A percentile compares a stretch with the other conserved stretches of the same genome.
Conservation (phyloP, 2,113 vertebrate species). For the Xyrauchen texanus region DNA sequence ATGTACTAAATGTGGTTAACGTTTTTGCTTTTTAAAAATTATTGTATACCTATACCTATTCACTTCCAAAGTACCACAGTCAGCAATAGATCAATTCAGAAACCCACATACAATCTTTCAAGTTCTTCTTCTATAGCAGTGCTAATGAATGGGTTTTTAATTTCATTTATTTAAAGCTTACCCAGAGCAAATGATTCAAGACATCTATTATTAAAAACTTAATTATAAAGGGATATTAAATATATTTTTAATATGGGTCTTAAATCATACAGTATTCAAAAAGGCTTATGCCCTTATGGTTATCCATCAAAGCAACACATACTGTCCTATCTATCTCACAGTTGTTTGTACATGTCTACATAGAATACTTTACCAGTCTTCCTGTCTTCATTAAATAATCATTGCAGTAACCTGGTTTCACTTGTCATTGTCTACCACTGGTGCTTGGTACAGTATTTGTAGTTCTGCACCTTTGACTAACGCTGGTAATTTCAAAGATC, state of each 20-base stretch:
- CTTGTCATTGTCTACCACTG: slow-evolving; percentile 28
- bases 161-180: background rate
- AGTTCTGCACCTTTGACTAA: slow-evolving; percentile 23
- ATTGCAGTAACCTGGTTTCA: background rate
- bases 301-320: background rate
- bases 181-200: background rate
- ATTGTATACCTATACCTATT: no score
- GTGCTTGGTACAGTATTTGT: background rate
- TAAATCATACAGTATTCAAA: background rate
- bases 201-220: background rate
- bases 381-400: background rate
- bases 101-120: background rate
- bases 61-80: background rate
- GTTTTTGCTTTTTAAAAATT: no score
- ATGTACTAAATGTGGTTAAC: no score
- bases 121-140: background rate
- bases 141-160: background rate
- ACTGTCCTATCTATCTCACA: background rate
- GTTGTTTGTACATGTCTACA: background rate
- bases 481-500: slow-evolving; percentile 6
- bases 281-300: background rate
- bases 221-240: background rate
- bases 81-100: no score
- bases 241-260: background rate
- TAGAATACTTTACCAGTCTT: background rate